phyloP scores from a whole-genome alignment of 2,888 invertebrate species.

The Amiota minor region DNA sequence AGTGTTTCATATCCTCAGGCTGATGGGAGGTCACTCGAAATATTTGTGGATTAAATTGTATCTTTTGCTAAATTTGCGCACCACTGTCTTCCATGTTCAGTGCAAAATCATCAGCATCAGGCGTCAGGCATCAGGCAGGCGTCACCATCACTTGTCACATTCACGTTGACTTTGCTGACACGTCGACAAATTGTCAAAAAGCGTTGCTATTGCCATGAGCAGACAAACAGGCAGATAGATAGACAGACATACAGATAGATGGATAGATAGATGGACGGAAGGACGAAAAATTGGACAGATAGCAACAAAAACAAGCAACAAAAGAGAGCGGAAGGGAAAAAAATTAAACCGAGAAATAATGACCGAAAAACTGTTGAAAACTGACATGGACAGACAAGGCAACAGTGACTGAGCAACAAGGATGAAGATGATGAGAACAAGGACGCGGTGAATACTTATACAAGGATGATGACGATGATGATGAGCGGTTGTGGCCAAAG shows the following conservation, averaged over 20 bases:
- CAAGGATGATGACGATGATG: neutral
- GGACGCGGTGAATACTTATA: too few relatives aligned
- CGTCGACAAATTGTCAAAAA: slow-evolving; percentile 68
- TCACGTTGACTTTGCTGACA: slow-evolving; percentile 66
- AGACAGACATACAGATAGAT: neutral
- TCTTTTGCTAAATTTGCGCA: too few relatives aligned
- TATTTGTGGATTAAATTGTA: too few relatives aligned
- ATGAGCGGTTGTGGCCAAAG: slow-evolving; percentile 21
- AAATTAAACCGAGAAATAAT: neutral
- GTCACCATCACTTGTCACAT: slow-evolving; percentile 64
- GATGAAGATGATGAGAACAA: neutral
- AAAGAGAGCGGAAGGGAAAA: neutral
- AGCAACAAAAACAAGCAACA: neutral
- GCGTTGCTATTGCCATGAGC: slow-evolving; percentile 55
- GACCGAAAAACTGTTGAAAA: slow-evolving; percentile 11
- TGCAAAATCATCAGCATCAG: neutral
- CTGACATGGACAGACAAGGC: neutral
- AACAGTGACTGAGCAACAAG: neutral
- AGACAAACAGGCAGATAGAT: slow-evolving; percentile 37
- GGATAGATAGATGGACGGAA: neutral
- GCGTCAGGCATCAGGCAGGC: slow-evolving; percentile 18
- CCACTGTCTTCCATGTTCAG: neutral
- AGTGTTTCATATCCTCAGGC: too few relatives aligned
- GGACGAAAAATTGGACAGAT: neutral
- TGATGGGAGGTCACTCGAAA: too few relatives aligned